Conservation (phyloP, 37 sponge, comb jelly and placozoan genomes). For the Corticium candelabrum region DNA sequence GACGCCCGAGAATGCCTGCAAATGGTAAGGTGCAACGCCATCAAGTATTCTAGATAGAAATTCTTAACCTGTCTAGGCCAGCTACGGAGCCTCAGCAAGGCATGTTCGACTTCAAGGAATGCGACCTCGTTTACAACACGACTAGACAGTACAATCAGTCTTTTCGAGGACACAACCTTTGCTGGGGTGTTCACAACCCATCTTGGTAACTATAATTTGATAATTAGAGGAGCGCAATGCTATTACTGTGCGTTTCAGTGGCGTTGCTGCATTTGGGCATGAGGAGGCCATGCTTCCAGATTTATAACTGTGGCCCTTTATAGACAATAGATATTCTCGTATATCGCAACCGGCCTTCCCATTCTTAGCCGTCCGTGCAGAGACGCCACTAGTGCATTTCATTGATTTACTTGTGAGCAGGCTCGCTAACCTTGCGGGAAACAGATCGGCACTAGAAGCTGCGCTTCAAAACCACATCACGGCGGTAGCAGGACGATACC, state of each 20-base stretch:
- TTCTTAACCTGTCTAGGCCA: background rate
- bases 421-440: background rate
- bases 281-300: no score
- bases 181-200: constrained; percentile 13
- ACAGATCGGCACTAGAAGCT: background rate
- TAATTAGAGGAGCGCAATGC: no score
- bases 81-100: background rate
- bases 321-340: no score
- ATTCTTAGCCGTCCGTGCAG: no score
- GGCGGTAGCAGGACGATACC: background rate
- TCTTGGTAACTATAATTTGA: background rate
- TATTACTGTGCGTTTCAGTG: background rate
- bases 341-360: no score
- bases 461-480: background rate
- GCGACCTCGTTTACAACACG: background rate
- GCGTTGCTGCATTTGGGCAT: no score
- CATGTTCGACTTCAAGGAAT: constrained; percentile 5
- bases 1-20: constrained; percentile 14
- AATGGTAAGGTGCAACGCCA: background rate
- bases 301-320: no score
- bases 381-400: no score
- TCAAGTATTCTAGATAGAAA: background rate
- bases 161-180: constrained; percentile 6
- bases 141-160: background rate
- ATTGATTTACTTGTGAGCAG: background rate